Evolutionary conservation across 2,888 invertebrate species (phyloP), one percentile per base, ranked within the genome.

Genomic region (Polydesmus complanatus): DNA sequence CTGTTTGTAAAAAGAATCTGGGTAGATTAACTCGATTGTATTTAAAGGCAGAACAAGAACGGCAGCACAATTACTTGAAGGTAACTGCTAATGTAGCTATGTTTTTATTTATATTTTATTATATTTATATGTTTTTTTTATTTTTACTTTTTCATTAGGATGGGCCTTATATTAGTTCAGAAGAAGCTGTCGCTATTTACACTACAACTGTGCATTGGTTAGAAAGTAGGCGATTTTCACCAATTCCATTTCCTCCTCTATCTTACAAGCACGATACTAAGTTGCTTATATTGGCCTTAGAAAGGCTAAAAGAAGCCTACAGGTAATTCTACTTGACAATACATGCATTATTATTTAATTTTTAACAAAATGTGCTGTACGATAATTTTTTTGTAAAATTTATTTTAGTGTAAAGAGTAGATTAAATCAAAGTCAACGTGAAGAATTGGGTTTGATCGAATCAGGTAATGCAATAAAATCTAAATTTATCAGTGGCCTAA

Each of bases 261-360:
- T 96, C 97, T 0, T 99, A 99, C 78, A 99, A 99, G 72, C 98
- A 99, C 74, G 98, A 99, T 78, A 99, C 98, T 0, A 98, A 98
- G 73, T 79, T 99, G 57, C 80, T 99, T 19, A 99, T 99, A 73
- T 78, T 99, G 63, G 97, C 98, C 0, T 75, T 99, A 68, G 98
- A 98, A 75, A 78, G 98, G 58, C 77, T 97, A 54, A 97, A 97
- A 73, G 97, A 97, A 76, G 96, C 97, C 0, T 97, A 97, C 79
- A 84, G 78, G 78, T 78, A 52, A 11, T 8, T 37, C n/a, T 8
- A 14, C 37, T 37, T 37, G 8, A 37, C 37, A n/a, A n/a, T n/a
- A n/a, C n/a, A n/a, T n/a, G n/a, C n/a, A 19, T 54, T 5, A 54
- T 26, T 26, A 22, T 54, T 8, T 54, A 27, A 22, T 22, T 54